These are phyloP conservation scores for Pimephales promelas DNA, from an alignment of 2,113 vertebrate genomes.

Conservation along the genomic window DNA sequence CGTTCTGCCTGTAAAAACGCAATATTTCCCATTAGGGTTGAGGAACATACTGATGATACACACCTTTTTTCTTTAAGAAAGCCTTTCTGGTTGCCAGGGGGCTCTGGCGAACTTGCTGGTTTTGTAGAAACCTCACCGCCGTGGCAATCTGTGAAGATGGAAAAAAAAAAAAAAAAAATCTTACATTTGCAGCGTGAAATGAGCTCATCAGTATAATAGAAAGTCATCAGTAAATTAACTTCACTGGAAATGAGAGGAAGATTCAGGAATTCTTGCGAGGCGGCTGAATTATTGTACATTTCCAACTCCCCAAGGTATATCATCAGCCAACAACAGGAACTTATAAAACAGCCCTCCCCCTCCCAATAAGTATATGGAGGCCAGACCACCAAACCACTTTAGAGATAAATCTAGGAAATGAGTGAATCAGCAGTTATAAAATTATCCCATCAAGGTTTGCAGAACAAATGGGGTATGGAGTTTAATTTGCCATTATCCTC, in stretches of 20 bases:
- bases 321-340: slow-evolving; percentile 57
- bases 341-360: slow-evolving; percentile 61
- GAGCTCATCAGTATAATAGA: slow-evolving; percentile 31
- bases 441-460: slow-evolving; percentile 83
- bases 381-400: slow-evolving; percentile 78
- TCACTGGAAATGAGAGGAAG: slow-evolving; percentile 42
- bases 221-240: slow-evolving; percentile 48
- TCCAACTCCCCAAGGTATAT: slow-evolving; percentile 46
- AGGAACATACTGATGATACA: slow-evolving; percentile 52
- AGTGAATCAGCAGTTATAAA: slow-evolving; percentile 85
- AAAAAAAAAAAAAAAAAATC: slow-evolving; percentile 44
- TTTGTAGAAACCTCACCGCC: slow-evolving; percentile 95
- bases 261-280: slow-evolving; percentile 45
- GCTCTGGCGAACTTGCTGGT: slow-evolving; percentile 92
- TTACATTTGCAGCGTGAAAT: slow-evolving; percentile 31
- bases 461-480: slow-evolving; percentile 84
- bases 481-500: slow-evolving; percentile 85
- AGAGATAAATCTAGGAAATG: slow-evolving; percentile 79
- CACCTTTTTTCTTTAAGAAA: slow-evolving; percentile 98
- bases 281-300: slow-evolving; percentile 47
- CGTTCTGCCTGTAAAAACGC: neutral
- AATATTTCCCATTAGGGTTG: neutral
- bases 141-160: slow-evolving; percentile 83
- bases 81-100: slow-evolving; percentile 86
- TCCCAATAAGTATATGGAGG: slow-evolving; percentile 61